Evolutionary conservation across 2,113 vertebrate species (phyloP).

Genomic region (Lepisosteus osseus): DNA sequence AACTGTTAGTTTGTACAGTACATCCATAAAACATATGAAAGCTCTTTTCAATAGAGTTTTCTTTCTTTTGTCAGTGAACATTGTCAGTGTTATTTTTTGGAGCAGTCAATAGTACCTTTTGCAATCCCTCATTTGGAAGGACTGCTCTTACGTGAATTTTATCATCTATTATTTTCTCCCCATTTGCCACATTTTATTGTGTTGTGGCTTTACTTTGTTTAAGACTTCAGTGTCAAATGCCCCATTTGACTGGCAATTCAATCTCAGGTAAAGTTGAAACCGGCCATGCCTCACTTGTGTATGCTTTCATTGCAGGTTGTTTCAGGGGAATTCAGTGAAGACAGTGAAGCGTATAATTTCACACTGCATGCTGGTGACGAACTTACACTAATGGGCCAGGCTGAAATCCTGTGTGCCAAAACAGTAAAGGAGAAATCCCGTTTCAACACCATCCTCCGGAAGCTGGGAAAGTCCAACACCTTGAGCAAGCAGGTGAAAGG

Average conservation of each 20-base stretch:
- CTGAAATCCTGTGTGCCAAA: slow-evolving; percentile 92
- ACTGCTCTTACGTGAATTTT: too few species aligned
- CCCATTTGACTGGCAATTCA: too few species aligned
- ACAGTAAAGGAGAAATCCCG: slow-evolving; percentile 87
- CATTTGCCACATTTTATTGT: not conserved
- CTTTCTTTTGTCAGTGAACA: too few species aligned
- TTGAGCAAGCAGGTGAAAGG: slow-evolving; percentile 62
- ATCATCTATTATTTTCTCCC: too few species aligned
- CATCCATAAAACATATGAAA: too few species aligned
- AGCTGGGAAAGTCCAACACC: slow-evolving; percentile 79
- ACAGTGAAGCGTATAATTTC: slow-evolving; percentile 98
- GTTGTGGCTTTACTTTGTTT: not conserved
- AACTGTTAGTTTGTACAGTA: too few species aligned
- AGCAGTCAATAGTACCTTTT: too few species aligned
- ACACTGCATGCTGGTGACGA: slow-evolving; percentile 93
- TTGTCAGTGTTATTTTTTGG: too few species aligned
- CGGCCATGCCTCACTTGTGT: slow-evolving; percentile 6
- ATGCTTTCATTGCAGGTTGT: slow-evolving; percentile 74
- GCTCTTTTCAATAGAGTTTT: too few species aligned
- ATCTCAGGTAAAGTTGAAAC: too few species aligned
- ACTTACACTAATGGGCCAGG: slow-evolving; percentile 96
- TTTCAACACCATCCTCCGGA: slow-evolving; percentile 82
- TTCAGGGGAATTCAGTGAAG: slow-evolving; percentile 96
- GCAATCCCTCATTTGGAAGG: too few species aligned
- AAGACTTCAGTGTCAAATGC: too few species aligned